Evolutionary conservation across 2,888 invertebrate genomes (phyloP), one percentile per base, ranked within the genome.

Genomic region (Mycalesis mineus): DNA sequence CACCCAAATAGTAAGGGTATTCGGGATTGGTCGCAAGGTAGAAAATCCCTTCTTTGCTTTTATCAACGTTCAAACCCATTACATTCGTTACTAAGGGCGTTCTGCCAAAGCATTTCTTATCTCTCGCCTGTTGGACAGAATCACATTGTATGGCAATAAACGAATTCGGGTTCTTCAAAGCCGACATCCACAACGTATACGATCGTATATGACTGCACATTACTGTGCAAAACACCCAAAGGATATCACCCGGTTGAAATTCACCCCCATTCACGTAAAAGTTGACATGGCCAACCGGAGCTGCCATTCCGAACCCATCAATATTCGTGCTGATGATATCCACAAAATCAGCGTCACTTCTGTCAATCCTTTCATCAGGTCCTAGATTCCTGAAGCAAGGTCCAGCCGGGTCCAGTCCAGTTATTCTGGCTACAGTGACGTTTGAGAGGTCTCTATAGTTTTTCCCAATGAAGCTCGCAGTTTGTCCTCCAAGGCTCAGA

Each of bases 231-330:
- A 65, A 64, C 2, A 65, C 40, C 69, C 69, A 71, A 5, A 64
- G 15, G 2, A 73, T 1, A 15, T 72, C 70, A 0, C 72, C 73
- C 0, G 73, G 70, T 48, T 76, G 76, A 48, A 63, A 80, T 55
- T 85, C 86, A 0, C 86, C 86, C 0, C 86, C 86, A 22, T 87
- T 87, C 2, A 86, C 78, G 58, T 84, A 87, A 57, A 79, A 83
- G 55, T 82, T 82, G 0, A 82, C 73, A 64, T 86, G 84, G 1
- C 83, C 86, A 0, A 82, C 65, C 0, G 86, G 83, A 0, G 80
- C 77, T 0, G 84, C 82, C 77, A 82, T 81, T 0, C 86, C 86
- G 2, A 68, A 82, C 0, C 74, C 81, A 39, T 87, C 86, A 0
- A 84, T 80, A 57, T 86, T 86, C 0, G 86, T 86, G 1, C 65